Evolutionary conservation across 2,888 invertebrate genomes (phyloP), one percentile per base, ranked within the genome.

Genomic region (Saturnia pavonia): DNA sequence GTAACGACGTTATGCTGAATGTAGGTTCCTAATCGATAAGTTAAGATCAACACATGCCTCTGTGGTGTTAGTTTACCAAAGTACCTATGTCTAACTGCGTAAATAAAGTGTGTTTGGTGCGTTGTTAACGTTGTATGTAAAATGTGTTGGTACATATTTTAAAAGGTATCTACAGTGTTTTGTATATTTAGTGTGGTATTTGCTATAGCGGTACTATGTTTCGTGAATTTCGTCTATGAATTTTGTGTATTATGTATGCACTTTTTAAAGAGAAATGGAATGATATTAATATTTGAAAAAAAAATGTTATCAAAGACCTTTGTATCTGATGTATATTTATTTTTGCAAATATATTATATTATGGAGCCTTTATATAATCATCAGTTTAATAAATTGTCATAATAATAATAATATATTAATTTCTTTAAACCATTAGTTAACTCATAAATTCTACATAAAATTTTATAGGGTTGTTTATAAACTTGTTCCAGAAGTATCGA

Each of bases 91-190:
- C 19, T 65, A 1, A 40, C 65, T 65, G 40, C 40, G 65, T 65
- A 65, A 65, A 40, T n/a, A 65, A 65, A 40, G 12, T 57, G 57
- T 11, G 57, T 57, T 57, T 57, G 57, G 57, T 65, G 65, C 65
- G 65, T 34, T 65, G 40, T 65, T 40, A 40, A 65, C 40, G 9
- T 40, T n/a, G 34, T 16, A 40, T 40, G 65, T 65, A 65, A 57
- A 57, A 57, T 57, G 25, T 25, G 65, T 40, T 19, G 16, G 63
- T 22, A 63, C 63, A 63, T 34, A 34, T 63, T 63, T 63, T 40
- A 34, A 34, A 16, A 63, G 4, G 34, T 40, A 16, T 63, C 0
- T 34, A 19, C 63, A 22, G 11, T n/a, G 0, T 63, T 63, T 63
- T 63, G 63, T 63, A 6, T 63, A 16, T 63, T 63, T 63, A 40